Evolutionary conservation across 53 echinoderm and acorn worm genomes (phyloP), one percentile per base, ranked within the genome.

Genomic region (Arbacia lixula): DNA sequence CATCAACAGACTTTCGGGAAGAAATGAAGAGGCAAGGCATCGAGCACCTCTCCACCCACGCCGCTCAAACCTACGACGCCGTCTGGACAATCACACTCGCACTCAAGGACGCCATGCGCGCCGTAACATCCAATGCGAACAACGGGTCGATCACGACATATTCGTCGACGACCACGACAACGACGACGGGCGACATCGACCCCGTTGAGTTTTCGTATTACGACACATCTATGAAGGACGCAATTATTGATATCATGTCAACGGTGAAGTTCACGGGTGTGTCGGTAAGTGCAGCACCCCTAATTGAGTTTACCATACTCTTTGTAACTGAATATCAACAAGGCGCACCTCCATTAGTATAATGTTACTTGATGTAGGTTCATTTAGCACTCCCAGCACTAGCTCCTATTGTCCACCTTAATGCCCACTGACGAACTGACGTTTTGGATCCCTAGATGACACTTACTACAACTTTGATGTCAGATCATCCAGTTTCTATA

Each of bases 51-150:
- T 91, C 91, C 39, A 88, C 90, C 3, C 86, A 98, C 69, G 98
- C 94, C 40, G 86, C 98, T 9, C 88, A 94, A 63, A 92, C 98
- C 14, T 98, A 94, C 87, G 98, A 98, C 51, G 98, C 98, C 4
- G 87, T 94, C 27, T 98, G 98, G 98, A 94, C 98, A 10, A 92
- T 98, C 32, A 92, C 94, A 10, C 72, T 93, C n/a, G 88, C 93
- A 2, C 83, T 96, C 71, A 93, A 90, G 55, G 60, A 81, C 12
- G 87, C 93, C 50, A 87, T 93, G 88, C 62, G 53, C 11, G 71
- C 63, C 21, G 33, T 76, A 17, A 72, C 87, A 37, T 39, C 39
- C 24, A 60, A 20, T 10, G 29, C 50, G 51, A 69, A 12, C 53
- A 54, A 33, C 17, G 53, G n/a, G 3, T 71, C 54, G 40, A 53